These are phyloP conservation scores for Theocolax elegans DNA, from an alignment of 1,140 invertebrate genomes.

Conservation along the genomic window DNA sequence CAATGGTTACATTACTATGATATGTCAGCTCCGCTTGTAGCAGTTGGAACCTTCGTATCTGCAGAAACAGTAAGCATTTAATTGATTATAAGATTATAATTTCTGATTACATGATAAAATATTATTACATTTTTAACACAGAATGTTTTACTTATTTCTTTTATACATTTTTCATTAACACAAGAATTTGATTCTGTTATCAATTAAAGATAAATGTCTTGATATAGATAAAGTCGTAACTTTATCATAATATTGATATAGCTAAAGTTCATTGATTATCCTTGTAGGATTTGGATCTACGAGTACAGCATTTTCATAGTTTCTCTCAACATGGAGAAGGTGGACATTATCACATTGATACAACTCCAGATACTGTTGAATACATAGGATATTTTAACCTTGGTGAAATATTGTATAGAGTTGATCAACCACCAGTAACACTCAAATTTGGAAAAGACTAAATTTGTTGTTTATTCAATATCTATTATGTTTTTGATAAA, in stretches of 20 bases:
- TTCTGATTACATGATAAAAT: not conserved
- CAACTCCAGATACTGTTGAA: constrained; percentile 83
- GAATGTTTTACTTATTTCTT: not conserved
- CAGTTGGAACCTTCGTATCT: constrained; percentile 89
- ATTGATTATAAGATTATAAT: constrained; percentile 13
- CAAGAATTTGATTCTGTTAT: constrained; percentile 21
- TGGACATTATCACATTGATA: constrained; percentile 96
- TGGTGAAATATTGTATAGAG: constrained; percentile 78
- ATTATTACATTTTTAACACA: too few relatives aligned
- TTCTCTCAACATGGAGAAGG: constrained; percentile 88
- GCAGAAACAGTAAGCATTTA: constrained; percentile 79
- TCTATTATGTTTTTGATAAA: constrained; percentile 5
- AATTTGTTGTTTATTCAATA: constrained; percentile 33
- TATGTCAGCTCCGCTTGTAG: constrained; percentile 87
- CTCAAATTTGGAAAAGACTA: constrained; percentile 72
- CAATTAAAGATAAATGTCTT: constrained; percentile 1
- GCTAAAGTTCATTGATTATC: constrained; percentile 33
- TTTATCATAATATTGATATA: constrained; percentile 10
- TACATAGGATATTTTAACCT: constrained; percentile 90
- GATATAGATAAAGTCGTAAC: not conserved
- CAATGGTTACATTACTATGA: constrained; percentile 93
- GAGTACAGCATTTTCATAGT: constrained; percentile 95
- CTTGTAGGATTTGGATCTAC: constrained; percentile 82
- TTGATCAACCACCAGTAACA: constrained; percentile 79
- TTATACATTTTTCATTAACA: not conserved